Base-by-base conservation (phyloP, 2,797 vertebrate species). In the Astyanax mexicanus region DNA sequence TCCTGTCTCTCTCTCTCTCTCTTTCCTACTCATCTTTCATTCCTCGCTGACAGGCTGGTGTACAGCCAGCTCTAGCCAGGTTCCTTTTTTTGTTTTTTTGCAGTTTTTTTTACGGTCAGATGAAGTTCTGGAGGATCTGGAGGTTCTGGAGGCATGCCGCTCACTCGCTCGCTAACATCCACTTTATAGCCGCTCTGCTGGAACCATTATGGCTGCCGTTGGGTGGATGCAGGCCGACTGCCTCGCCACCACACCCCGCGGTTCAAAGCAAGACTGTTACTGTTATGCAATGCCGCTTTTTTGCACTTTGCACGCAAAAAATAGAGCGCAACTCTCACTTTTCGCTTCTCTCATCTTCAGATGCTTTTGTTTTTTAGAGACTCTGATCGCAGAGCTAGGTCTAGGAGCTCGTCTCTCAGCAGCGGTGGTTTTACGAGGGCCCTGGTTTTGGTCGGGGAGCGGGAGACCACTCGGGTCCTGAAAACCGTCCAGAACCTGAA, bases 151-250 rank as follows among this genome's bases (percentile, higher is more conserved):
- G 75, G 65, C 45, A 52, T 82, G 70, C 76, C n/a, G n/a, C n/a
- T n/a, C n/a, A n/a, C n/a, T n/a, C 60, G 10, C 1, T 7, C 19
- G 12, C 37, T 40, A 47, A 25, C 54, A 67, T 64, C 58, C 62
- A 49, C 67, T 83, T 81, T 84, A 82, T 82, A 75, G 72, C 4
- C 25, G 54, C 67, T 70, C 85, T 84, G 83, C 77, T 81, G 65
- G 71, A 84, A 27, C 78, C 75, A 84, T 82, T 83, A 81, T 51
- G 68, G 76, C 47, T n/a, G 45, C 21, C 6, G 1, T n/a, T n/a
- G n/a, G n/a, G n/a, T 19, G 64, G 67, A 54, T 4, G 25, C 65
- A 72, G 44, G 72, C 55, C 42, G 8, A 11, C 19, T 17, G 66
- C 73, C 66, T 55, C 42, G 51, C 40, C 72, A 78, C 73, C 29